Evolutionary conservation across 2,888 invertebrate genomes (phyloP).

Genomic region (Metopia argyrocephala): DNA sequence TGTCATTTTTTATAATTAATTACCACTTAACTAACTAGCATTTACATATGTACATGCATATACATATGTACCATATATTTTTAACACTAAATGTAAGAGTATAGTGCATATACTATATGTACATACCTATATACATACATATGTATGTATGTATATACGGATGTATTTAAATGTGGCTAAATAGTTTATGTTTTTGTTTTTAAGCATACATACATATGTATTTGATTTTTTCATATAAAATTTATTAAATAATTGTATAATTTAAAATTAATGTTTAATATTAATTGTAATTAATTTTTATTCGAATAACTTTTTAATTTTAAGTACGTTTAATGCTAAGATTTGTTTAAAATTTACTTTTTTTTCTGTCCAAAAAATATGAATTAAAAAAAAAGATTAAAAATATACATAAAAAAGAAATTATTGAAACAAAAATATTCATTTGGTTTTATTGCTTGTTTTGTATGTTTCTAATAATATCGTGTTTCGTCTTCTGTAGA

Average conservation of each 20-base stretch:
- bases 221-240: neutral
- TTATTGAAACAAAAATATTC: constrained; percentile 19
- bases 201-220: neutral
- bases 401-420: constrained; percentile 36
- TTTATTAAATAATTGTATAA: constrained; percentile 36
- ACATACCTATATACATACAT: too few species aligned
- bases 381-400: constrained; percentile 31
- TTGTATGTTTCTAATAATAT: neutral
- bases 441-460: constrained; percentile 1
- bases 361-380: constrained; percentile 18
- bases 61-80: too few species aligned
- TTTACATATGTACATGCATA: too few species aligned
- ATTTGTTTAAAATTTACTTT: constrained; percentile 26
- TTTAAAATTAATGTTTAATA: constrained; percentile 34
- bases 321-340: constrained; percentile 42
- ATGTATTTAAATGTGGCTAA: neutral
- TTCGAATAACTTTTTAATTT: constrained; percentile 37
- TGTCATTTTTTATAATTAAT: constrained; percentile 38
- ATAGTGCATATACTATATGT: neutral
- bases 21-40: too few species aligned
- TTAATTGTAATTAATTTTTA: constrained; percentile 6
- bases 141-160: constrained; percentile 14
- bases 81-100: neutral
- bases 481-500: too few species aligned
- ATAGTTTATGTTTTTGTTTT: constrained; percentile 20